phyloP scores from a whole-genome alignment of 35 echinoderm and acorn worm genomes.

The Stichopus chloronotus region DNA sequence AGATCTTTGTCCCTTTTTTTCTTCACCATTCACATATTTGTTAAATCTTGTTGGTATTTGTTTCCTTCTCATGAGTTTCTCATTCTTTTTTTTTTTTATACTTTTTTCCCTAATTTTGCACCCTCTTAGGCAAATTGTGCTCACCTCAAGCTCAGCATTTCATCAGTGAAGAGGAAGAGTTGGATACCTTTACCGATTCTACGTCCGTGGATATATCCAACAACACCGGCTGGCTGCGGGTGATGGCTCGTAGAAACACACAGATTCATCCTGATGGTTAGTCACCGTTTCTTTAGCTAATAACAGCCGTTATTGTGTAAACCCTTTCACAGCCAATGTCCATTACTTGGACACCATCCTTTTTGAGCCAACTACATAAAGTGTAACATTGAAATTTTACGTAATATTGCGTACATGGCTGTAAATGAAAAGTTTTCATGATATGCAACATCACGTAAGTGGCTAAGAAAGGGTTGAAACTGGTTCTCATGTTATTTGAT shows the following conservation, averaged over 20 bases:
- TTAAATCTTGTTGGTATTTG: too few species aligned
- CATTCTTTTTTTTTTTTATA: too few species aligned
- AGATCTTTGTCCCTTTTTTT: too few species aligned
- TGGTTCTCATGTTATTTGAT: too few species aligned
- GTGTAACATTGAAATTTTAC: neutral
- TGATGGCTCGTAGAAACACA: constrained; percentile 76
- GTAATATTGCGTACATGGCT: too few species aligned
- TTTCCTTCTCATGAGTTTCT: too few species aligned
- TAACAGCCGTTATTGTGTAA: neutral
- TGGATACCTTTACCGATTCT: constrained; percentile 85
- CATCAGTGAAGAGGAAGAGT: constrained; percentile 90
- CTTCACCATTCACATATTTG: too few species aligned
- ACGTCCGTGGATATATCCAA: constrained; percentile 78
- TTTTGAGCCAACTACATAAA: neutral
- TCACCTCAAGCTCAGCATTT: constrained; percentile 74
- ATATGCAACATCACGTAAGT: too few species aligned
- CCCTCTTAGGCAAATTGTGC: constrained; percentile 73
- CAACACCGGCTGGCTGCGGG: constrained; percentile 69
- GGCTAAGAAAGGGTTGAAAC: too few species aligned
- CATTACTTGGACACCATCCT: too few species aligned
- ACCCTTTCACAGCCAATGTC: neutral
- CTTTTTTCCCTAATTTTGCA: neutral
- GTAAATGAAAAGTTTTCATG: too few species aligned
- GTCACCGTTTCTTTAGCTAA: neutral
- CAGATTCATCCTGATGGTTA: constrained; percentile 89